Conservation (phyloP, 2,888 invertebrate species). For the Dicyrtomina minuta region DNA sequence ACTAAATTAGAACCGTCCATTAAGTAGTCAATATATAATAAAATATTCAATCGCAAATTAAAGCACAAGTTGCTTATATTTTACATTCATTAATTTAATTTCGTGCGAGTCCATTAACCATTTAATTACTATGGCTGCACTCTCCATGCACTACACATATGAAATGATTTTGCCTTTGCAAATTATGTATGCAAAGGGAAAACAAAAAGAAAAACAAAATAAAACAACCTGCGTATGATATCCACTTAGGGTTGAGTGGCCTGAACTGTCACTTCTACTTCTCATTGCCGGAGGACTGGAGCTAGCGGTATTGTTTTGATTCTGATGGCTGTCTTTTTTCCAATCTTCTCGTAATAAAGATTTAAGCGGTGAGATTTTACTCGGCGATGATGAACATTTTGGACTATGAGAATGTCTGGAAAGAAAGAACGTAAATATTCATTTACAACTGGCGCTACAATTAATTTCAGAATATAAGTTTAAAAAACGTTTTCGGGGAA, state of each 20-base stretch:
- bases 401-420: constrained; percentile 43
- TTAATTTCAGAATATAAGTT: background rate
- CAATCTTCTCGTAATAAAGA: constrained; percentile 80
- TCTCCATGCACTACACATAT: background rate
- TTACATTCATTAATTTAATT: background rate
- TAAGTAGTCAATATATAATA: too few relatives aligned
- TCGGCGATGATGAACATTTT: constrained; percentile 45
- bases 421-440: too few relatives aligned
- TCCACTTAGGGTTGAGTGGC: constrained; percentile 19
- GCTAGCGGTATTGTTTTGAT: constrained; percentile 10
- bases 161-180: background rate
- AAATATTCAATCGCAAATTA: too few relatives aligned
- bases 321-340: constrained; percentile 63
- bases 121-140: too few relatives aligned
- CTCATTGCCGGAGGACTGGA: constrained; percentile 23
- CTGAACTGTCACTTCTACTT: constrained; percentile 29
- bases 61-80: background rate
- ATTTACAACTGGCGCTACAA: too few relatives aligned
- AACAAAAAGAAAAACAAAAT: background rate
- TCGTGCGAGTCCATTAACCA: too few relatives aligned
- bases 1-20: background rate
- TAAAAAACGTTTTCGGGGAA: background rate
- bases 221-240: constrained; percentile 23
- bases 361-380: constrained; percentile 74
- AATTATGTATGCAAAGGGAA: background rate